phyloP scores from a whole-genome alignment of 2,113 vertebrate genomes.

The Glaucidium brasilianum region DNA sequence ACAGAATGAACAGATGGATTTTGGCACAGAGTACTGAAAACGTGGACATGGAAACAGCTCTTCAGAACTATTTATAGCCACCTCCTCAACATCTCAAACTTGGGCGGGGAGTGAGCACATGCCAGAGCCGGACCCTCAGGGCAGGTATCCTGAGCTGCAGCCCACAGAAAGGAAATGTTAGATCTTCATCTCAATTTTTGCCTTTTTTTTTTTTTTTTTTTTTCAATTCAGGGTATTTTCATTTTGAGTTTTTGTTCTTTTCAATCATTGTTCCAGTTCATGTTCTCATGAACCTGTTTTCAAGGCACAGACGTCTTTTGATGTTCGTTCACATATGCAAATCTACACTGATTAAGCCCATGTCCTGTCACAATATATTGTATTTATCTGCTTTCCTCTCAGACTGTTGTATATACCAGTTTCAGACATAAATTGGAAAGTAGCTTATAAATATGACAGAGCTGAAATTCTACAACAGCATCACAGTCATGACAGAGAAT shows the following conservation, averaged over 20 bases:
- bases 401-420: not conserved
- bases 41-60: not conserved
- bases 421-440: not conserved
- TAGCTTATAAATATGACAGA: not conserved
- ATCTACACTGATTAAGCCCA: not conserved
- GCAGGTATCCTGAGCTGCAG: not conserved
- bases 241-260: not conserved
- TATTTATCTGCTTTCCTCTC: not conserved
- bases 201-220: not conserved
- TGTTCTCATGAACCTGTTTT: not conserved
- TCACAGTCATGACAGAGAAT: not conserved
- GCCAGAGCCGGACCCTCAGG: not conserved
- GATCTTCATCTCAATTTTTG: rapidly evolving
- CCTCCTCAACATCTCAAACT: not conserved
- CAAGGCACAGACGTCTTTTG: not conserved
- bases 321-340: not conserved
- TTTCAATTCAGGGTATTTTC: not conserved
- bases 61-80: not conserved
- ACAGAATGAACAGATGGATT: not conserved
- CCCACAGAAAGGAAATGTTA: not conserved
- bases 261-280: not conserved
- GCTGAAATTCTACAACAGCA: not conserved
- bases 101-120: rapidly evolving
- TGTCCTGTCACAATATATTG: not conserved
- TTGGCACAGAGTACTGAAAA: not conserved